Base-by-base conservation (phyloP, 2,113 vertebrate genomes). In the Caracal caracal region DNA sequence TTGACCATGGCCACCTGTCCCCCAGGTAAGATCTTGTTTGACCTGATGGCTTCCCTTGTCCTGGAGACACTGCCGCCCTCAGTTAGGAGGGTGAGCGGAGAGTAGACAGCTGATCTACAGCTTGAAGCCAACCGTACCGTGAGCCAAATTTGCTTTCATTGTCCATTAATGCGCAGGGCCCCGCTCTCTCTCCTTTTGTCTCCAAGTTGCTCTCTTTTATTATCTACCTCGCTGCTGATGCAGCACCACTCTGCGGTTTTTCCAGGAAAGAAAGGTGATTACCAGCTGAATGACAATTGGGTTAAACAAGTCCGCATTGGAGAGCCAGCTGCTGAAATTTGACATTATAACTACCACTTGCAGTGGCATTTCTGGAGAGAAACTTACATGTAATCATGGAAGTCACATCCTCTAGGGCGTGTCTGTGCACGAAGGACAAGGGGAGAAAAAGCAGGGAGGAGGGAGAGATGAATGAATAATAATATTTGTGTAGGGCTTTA, bases 241-340 rank as follows among this genome's bases (percentile, higher is more conserved):
- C 75, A 93, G 43, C 56, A 94, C 56, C 19, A 7, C 40, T 80
- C 37, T 78, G n/a, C 3, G 3, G n/a, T 51, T 94, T 96, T 97
- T 93, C 95, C 84, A 85, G 94, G 86, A 94, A 95, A 90, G 37
- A 37, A 91, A 93, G 51, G 51, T 95, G 93, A 95, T 87, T 93
- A 91, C 43, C 82, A 75, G 82, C 56, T 96, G 61, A 95, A 95
- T 97, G 95, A 63, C 94, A 97, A 91, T 83, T 91, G 83, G 37
- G 86, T 89, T 93, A 96, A 94, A 88, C 65, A 90, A 94, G 56
- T 91, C 95, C 2, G 3, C 22, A 26, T 6, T 82, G 88, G 84
- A 66, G 15, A 94, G 56, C 33, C 87, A 70, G 93, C 35, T 43
- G 79, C 92, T 97, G 73, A 95, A 84, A 95, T 66, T 0, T 93